Evolutionary conservation across 2,888 invertebrate genomes (phyloP).

Genomic region (Cheilosia vulpina): DNA sequence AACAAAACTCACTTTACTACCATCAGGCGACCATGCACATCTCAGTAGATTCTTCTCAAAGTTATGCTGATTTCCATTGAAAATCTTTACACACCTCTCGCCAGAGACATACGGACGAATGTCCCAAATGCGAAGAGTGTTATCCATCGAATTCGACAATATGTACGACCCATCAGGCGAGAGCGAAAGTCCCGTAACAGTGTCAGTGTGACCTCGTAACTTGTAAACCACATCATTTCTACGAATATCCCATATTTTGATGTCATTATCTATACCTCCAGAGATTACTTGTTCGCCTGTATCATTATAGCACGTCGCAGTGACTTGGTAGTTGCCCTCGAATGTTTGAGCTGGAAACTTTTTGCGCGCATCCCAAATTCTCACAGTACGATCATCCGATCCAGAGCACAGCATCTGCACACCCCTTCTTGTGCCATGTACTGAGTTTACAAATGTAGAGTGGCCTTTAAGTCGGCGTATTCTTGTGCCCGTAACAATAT

Average conservation of each 20-base stretch:
- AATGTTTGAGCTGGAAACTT: slow-evolving; percentile 90
- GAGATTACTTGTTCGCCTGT: slow-evolving; percentile 97
- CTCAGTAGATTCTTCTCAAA: slow-evolving; percentile 98
- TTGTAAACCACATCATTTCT: slow-evolving; percentile 93
- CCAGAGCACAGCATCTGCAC: slow-evolving; percentile 96
- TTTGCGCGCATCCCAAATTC: slow-evolving; percentile 96
- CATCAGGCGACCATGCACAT: slow-evolving; percentile 97
- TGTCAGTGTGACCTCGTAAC: slow-evolving; percentile 97
- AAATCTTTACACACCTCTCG: slow-evolving; percentile 96
- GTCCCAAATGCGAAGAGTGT: slow-evolving; percentile 97
- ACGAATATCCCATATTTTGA: slow-evolving; percentile 98
- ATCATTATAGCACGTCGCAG: slow-evolving; percentile 96
- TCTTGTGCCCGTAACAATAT: slow-evolving; percentile 93
- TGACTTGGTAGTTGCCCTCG: slow-evolving; percentile 90
- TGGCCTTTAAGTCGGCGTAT: slow-evolving; percentile 96
- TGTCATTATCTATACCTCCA: slow-evolving; percentile 98
- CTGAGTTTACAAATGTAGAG: slow-evolving; percentile 89
- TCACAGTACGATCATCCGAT: slow-evolving; percentile 96
- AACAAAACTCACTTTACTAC: slow-evolving; percentile 88
- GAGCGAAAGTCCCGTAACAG: slow-evolving; percentile 93
- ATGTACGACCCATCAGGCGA: slow-evolving; percentile 90
- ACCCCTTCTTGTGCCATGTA: slow-evolving; percentile 90
- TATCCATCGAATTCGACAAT: slow-evolving; percentile 98
- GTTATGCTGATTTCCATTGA: slow-evolving; percentile 97
- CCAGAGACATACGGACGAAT: slow-evolving; percentile 96